phyloP scores from a whole-genome alignment of 2,797 vertebrate species.

The Coendou prehensilis region DNA sequence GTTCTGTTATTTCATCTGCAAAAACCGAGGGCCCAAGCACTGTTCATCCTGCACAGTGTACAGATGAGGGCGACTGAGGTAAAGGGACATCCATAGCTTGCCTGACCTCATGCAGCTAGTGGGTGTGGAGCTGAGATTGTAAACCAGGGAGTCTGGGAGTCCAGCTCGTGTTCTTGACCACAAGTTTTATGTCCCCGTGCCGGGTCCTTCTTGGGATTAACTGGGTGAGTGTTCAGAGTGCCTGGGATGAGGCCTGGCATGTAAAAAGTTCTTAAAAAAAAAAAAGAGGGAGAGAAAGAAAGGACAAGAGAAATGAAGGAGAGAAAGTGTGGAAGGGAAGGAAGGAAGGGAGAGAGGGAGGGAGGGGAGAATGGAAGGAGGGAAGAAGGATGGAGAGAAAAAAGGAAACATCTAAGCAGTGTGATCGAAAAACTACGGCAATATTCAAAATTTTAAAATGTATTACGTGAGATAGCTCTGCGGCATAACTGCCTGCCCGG shows the following conservation, averaged over 20 bases:
- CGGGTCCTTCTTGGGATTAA: neutral
- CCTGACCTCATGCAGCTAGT: neutral
- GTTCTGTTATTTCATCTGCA: neutral
- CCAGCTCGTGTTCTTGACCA: neutral
- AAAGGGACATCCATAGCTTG: neutral
- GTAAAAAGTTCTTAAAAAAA: conserved; percentile 14
- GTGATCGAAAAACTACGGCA: neutral
- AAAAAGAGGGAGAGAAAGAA: neutral
- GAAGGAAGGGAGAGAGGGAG: neutral
- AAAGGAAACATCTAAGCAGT: neutral
- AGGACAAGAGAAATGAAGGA: neutral
- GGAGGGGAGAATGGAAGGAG: neutral
- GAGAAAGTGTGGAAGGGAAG: neutral
- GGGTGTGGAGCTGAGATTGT: neutral
- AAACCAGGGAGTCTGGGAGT: neutral
- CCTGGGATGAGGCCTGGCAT: neutral
- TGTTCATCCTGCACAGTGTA: neutral
- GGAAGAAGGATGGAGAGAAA: neutral
- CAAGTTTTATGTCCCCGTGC: neutral
- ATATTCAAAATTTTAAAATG: no score
- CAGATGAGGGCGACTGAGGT: neutral
- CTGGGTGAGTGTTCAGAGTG: neutral
- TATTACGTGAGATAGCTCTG: no score
- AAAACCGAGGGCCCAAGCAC: neutral
- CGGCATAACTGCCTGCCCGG: no score